Base-by-base conservation (phyloP, 1,140 invertebrate species). In the Drosophila prosaltans region DNA sequence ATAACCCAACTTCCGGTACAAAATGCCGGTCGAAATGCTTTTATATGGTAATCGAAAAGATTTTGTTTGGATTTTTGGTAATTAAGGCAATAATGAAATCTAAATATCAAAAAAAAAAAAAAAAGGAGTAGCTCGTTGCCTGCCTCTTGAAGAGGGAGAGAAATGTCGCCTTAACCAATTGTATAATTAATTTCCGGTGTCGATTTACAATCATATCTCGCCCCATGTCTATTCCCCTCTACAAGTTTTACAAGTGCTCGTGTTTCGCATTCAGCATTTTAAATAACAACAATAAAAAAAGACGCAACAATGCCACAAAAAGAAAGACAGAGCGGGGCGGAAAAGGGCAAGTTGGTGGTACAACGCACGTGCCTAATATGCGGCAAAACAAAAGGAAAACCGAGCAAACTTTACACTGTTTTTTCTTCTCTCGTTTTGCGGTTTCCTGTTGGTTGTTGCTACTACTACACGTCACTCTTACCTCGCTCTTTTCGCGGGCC, bases 401-500 rank as follows among this genome's bases (percentile, higher is more conserved):
- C 62, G 73, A 74, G 82, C 66, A 72, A 68, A 58, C 41, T 57
- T 57, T 41, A 62, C 67, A 32, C 30, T 55, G 10, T 26, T 45
- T 28, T 45, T 58, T 62, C 69, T 72, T 64, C 36, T 71, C 9
- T 58, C 28, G 68, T 76, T 69, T 81, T 90, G 86, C 68, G 88
- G 88, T 90, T 90, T 90, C 86, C 86, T 90, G 83, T 67, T 24
- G 45, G 45, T 51, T 51, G 3, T 2, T 26, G 21, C 28, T 30
- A 30, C 28, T 30, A 2, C 28, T 30, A 16, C 11, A 39, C 28
- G 28, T 74, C 2, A 30, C 28, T 36, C 90, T 92, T 90, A 97
- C 97, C 94, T 98, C 97, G 92, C 97, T 98, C 92, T 98, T 98
- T 93, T 98, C 97, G 65, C 96, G 94, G 0, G 97, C 97, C 61